Evolutionary conservation across 2,888 invertebrate species (phyloP), one percentile per base, ranked within the genome.

Genomic region (Coremacera marginata): DNA sequence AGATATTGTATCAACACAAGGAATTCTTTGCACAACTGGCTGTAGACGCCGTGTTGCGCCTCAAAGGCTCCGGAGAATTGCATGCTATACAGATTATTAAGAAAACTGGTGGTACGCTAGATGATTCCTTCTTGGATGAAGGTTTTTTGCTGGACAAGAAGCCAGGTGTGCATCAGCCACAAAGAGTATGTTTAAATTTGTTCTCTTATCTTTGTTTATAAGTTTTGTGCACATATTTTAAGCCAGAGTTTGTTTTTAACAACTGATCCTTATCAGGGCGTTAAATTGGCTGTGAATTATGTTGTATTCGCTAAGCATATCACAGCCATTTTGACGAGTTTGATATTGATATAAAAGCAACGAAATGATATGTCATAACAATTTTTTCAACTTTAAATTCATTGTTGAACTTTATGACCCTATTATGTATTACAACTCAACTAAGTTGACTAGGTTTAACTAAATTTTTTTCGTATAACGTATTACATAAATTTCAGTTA

Each of bases 71-170:
- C 70, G 98, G 97, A 9, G 97, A 98, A 89, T 90, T 99, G 55
- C 95, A 95, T 83, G 96, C 99, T 8, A 99, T 99, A 86, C 99
- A 99, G 90, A 95, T 99, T 60, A 98, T 99, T 78, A 99, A 99
- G 89, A 99, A 98, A 85, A 93, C 95, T 79, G 99, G 99, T 81
- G 98, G 96, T 78, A 93, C 95, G 37, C 91, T 99, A 72, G 94
- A 94, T 80, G 98, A 99, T 86, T 99, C 99, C 1, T 99, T 98
- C 90, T 91, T 99, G 63, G 99, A 99, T 91, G 94, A 95, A 86
- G 96, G 94, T 81, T 99, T 99, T 88, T 91, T 99, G 77, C 90
- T 99, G 81, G 98, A 99, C 89, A 99, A 99, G 89, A 98, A 96
- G 91, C 94, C 98, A 34, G 99, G 99, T 80, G 95, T 99, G 34